A percentile compares a stretch with the other conserved stretches of the same genome.
These are phyloP conservation scores for Emydoidea blandingii DNA, from an alignment of 2,797 vertebrate genomes.

Conservation along the genomic window DNA sequence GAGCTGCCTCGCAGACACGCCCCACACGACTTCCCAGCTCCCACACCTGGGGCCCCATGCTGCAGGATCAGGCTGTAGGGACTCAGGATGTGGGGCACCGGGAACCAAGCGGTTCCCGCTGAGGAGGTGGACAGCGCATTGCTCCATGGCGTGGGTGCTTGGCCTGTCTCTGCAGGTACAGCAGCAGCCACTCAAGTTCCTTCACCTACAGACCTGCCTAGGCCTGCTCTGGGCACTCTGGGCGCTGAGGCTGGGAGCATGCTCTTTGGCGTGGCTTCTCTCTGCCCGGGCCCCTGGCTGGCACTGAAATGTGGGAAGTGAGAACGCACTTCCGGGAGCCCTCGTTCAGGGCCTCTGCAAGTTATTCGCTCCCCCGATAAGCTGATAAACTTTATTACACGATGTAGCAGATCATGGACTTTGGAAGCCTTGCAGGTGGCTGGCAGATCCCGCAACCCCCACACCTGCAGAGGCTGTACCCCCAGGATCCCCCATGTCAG, in stretches of 20 bases:
- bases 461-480: fast-evolving
- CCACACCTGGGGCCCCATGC: neutral
- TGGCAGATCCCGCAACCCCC: neutral
- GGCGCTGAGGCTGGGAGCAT: neutral
- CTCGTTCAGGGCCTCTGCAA: neutral
- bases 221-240: neutral
- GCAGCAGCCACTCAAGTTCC: fast-evolving
- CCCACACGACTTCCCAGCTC: neutral
- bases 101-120: fast-evolving
- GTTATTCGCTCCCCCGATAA: neutral
- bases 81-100: fast-evolving
- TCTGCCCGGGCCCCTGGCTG: neutral
- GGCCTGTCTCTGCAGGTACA: neutral
- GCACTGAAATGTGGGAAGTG: fast-evolving
- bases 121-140: neutral
- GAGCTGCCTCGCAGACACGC: neutral
- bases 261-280: fast-evolving
- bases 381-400: neutral
- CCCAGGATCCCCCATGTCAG: neutral
- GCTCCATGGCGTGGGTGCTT: neutral
- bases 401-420: neutral
- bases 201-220: neutral
- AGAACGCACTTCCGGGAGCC: neutral
- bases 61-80: fast-evolving
- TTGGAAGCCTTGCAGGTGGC: neutral